phyloP scores from a whole-genome alignment of 2,113 vertebrate genomes.

The Trematocara stigmaticum region DNA sequence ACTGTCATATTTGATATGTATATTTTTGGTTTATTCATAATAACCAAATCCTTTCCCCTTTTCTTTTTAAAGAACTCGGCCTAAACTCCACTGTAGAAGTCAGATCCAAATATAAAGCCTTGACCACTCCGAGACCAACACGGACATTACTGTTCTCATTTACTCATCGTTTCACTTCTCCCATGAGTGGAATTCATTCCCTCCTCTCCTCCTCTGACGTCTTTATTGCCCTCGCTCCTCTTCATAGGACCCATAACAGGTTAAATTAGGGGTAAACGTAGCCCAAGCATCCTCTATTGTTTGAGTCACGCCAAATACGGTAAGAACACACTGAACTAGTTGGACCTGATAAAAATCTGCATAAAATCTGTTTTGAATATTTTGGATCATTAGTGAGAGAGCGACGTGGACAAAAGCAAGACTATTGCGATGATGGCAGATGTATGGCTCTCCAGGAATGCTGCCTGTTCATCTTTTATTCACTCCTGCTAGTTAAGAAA shows the following conservation, averaged over 20 bases:
- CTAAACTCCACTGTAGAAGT: neutral
- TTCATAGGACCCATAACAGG: neutral
- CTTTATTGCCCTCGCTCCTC: neutral
- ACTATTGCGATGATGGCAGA: neutral
- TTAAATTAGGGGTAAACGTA: slow-evolving; percentile 23
- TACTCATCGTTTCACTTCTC: neutral
- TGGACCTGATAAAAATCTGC: neutral
- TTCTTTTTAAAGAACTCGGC: neutral
- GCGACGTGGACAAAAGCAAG: slow-evolving; percentile 8
- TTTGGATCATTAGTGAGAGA: slow-evolving; percentile 12
- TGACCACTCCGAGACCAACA: neutral
- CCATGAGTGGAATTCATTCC: neutral
- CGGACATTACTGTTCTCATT: slow-evolving; percentile 7
- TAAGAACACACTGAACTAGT: neutral
- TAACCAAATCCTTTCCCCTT: neutral
- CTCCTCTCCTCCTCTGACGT: neutral
- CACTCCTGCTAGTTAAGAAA: slow-evolving; percentile 19
- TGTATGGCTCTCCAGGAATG: slow-evolving; percentile 35
- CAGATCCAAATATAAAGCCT: neutral
- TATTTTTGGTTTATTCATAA: neutral
- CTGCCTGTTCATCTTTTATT: slow-evolving; percentile 26
- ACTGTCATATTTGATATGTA: neutral
- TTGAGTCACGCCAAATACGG: neutral
- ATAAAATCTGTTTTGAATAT: slow-evolving; percentile 24
- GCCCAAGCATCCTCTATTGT: slow-evolving; percentile 12